These are phyloP conservation scores for Spondyliosoma cantharus DNA, from an alignment of 2,797 vertebrate species.

Conservation along the genomic window DNA sequence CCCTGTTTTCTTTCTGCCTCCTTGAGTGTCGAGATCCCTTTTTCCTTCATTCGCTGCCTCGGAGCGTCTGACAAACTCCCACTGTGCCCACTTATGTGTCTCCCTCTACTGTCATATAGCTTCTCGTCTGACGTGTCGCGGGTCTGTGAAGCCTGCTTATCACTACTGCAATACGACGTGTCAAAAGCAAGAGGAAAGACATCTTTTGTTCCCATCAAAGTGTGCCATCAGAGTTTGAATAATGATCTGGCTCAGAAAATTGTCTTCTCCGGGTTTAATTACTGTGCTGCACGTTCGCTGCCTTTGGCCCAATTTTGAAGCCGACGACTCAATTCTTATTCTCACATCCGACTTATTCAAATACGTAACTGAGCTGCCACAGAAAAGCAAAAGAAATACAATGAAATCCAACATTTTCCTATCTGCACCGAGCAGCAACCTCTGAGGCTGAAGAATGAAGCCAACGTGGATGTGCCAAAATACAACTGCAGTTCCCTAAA, in stretches of 20 bases:
- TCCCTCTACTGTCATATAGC: slow-evolving; percentile 54
- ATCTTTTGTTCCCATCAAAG: slow-evolving; percentile 1
- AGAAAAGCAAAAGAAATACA: background rate
- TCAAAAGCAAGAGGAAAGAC: slow-evolving; percentile 26
- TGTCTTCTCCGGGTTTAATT: slow-evolving; percentile 39
- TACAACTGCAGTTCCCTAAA: too few species aligned
- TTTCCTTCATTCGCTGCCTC: slow-evolving; percentile 47
- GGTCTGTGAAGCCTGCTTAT: slow-evolving; percentile 49
- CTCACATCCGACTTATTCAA: background rate
- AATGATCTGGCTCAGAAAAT: slow-evolving; percentile 23
- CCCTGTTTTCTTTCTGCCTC: slow-evolving; percentile 59
- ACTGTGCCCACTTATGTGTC: slow-evolving; percentile 73
- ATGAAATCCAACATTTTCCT: too few species aligned
- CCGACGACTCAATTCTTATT: slow-evolving; percentile 21
- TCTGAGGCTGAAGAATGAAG: too few species aligned
- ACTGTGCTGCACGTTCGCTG: slow-evolving; percentile 19
- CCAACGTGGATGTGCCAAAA: too few species aligned
- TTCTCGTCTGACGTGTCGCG: slow-evolving; percentile 44
- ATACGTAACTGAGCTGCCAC: background rate
- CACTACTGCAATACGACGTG: slow-evolving; percentile 16
- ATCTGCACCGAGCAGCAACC: too few species aligned
- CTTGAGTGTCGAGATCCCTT: slow-evolving; percentile 42
- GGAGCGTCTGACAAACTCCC: slow-evolving; percentile 63
- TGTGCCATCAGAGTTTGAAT: slow-evolving; percentile 29
- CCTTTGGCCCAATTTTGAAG: slow-evolving; percentile 15